phyloP scores from a whole-genome alignment of 1,140 invertebrate genomes.

The Leptopilina boulardi region DNA sequence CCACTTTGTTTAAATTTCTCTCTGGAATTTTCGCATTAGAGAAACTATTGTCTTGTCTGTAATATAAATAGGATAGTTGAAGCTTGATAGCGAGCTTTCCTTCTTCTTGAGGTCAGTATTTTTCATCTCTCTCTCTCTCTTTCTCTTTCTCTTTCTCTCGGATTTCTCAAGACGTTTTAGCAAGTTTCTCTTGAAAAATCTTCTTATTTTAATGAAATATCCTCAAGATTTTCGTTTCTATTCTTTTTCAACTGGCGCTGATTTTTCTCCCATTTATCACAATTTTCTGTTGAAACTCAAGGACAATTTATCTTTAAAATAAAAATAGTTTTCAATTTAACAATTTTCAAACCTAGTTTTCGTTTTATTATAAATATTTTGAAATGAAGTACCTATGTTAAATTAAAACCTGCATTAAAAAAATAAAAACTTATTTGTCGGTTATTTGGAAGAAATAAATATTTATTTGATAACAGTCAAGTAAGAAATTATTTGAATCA shows the following conservation, averaged over 20 bases:
- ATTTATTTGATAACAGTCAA: too few species aligned
- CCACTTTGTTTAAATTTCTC: slow-evolving; percentile 66
- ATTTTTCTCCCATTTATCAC: not conserved
- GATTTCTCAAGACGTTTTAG: not conserved
- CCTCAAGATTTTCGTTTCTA: not conserved
- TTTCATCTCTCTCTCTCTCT: not conserved
- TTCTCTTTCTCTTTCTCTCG: not conserved
- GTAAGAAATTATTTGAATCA: too few species aligned
- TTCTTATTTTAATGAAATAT: not conserved
- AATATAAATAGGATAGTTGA: slow-evolving; percentile 39
- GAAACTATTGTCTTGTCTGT: slow-evolving; percentile 45
- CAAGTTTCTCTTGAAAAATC: not conserved
- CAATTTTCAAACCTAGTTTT: too few species aligned
- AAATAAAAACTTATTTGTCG: too few species aligned
- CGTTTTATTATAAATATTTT: too few species aligned
- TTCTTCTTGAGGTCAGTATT: slow-evolving; percentile 27
- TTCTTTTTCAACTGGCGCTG: not conserved
- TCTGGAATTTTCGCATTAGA: slow-evolving; percentile 58
- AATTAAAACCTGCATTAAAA: too few species aligned
- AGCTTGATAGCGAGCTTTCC: slow-evolving; percentile 2
- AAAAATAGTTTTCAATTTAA: too few species aligned
- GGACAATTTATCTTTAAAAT: too few species aligned
- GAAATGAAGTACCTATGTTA: too few species aligned
- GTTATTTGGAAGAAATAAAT: too few species aligned
- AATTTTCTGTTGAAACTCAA: too few species aligned